Evolutionary conservation across 2,113 vertebrate species (phyloP), one percentile per base, ranked within the genome.

Genomic region (Pleuronectes platessa): DNA sequence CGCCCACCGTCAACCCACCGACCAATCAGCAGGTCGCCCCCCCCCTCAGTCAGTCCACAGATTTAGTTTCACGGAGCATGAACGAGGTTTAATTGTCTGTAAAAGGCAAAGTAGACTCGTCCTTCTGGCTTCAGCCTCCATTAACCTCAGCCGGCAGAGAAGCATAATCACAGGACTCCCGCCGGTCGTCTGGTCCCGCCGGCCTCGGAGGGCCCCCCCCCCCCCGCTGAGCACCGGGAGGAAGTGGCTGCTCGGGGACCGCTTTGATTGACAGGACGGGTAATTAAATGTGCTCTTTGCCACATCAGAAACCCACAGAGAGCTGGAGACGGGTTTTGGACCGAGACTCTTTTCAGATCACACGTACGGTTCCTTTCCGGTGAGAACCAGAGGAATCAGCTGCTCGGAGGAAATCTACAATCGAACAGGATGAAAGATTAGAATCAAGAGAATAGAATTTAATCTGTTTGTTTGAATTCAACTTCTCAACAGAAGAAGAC

Each of bases 231-330:
- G 76, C 40, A 13, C 12, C 21, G 13, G 64, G 35, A 54, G 51
- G 56, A 56, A 54, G 68, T 17, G 37, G 40, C 49, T 24, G 78
- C 70, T 70, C 17, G 31, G 23, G 64, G 70, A 49, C 14, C 1
- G 26, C 65, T 56, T 14, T 81, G 86, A 88, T 53, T 86, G 88
- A 90, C 82, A 85, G 64, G 21, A 54, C 40, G 74, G 17, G 26
- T 90, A 85, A 88, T 90, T 90, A 90, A 86, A 88, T 83, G 47
- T 62, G 71, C 53, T 68, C 83, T 73, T 64, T 83, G 74, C 68
- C 74, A 79, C 64, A 4, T 45, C 60, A 78, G 67, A 61, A 68
- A 69, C 63, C 81, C 23, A 35, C 66, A 60, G 80, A 69, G 70
- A 84, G 40, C 47, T 37, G 42, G 26, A 20, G 74, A 61, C 61